A percentile compares a stretch with the other conserved stretches of the same genome.
These are phyloP conservation scores for Carduelis carduelis DNA, from an alignment of 2,797 vertebrate genomes.

Conservation along the genomic window DNA sequence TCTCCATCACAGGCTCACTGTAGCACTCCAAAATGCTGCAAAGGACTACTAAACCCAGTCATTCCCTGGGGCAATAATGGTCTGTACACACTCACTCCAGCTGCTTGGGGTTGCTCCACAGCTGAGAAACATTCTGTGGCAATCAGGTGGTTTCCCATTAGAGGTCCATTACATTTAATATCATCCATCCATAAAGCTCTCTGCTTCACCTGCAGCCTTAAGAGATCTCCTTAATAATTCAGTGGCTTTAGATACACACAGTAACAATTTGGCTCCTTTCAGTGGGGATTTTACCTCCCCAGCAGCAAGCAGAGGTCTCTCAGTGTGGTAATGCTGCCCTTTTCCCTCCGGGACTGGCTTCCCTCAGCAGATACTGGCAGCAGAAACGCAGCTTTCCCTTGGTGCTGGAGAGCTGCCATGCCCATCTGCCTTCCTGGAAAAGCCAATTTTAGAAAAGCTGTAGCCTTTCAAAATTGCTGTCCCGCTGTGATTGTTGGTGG, in stretches of 20 bases:
- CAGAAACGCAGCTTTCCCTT: neutral
- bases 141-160: neutral
- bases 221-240: constrained; percentile 41
- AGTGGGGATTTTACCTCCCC: neutral
- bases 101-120: neutral
- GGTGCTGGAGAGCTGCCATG: neutral
- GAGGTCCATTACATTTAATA: neutral
- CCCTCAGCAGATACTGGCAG: neutral
- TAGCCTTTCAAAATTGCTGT: neutral
- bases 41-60: neutral
- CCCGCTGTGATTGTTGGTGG: neutral
- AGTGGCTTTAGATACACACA: neutral
- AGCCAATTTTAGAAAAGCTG: neutral
- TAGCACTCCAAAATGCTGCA: neutral
- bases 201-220: neutral
- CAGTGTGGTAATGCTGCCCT: neutral
- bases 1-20: neutral
- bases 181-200: neutral
- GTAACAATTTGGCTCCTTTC: neutral
- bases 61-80: neutral
- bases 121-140: neutral
- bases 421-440: neutral
- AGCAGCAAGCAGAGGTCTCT: neutral
- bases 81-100: neutral
- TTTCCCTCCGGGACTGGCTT: neutral